Conservation (phyloP, 2,888 invertebrate species). For the Branchellion lobata region DNA sequence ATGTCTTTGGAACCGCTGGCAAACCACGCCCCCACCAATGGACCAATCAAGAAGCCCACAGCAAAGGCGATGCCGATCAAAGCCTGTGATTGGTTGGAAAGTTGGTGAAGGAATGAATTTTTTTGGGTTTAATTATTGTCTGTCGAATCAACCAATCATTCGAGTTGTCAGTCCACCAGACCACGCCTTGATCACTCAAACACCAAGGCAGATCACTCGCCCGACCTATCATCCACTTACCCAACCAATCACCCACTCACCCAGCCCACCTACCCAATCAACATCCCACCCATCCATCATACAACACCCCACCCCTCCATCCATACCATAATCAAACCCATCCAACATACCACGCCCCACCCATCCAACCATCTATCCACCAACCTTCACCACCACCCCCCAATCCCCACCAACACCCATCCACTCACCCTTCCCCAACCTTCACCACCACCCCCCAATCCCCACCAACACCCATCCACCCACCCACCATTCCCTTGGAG, state of each 20-base stretch:
- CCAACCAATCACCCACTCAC: constrained; percentile 9
- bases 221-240: not conserved
- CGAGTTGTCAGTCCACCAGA: not conserved
- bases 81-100: constrained; percentile 69
- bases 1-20: constrained; percentile 64
- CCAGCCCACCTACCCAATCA: not conserved
- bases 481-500: constrained; percentile 84
- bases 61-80: constrained; percentile 94
- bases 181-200: too few relatives aligned
- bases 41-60: constrained; percentile 92
- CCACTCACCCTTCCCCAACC: constrained; percentile 1
- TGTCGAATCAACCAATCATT: not conserved
- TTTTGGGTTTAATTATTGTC: too few relatives aligned
- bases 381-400: not conserved
- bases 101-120: too few relatives aligned
- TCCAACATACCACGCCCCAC: not conserved
- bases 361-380: not conserved
- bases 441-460: not conserved
- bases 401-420: too few relatives aligned
- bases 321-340: not conserved
- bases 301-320: too few relatives aligned
- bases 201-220: too few relatives aligned
- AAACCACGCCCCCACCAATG: constrained; percentile 79
- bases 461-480: not conserved
- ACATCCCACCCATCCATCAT: too few relatives aligned